These are phyloP conservation scores for Solea senegalensis DNA, from an alignment of 2,113 vertebrate genomes.

Conservation along the genomic window DNA sequence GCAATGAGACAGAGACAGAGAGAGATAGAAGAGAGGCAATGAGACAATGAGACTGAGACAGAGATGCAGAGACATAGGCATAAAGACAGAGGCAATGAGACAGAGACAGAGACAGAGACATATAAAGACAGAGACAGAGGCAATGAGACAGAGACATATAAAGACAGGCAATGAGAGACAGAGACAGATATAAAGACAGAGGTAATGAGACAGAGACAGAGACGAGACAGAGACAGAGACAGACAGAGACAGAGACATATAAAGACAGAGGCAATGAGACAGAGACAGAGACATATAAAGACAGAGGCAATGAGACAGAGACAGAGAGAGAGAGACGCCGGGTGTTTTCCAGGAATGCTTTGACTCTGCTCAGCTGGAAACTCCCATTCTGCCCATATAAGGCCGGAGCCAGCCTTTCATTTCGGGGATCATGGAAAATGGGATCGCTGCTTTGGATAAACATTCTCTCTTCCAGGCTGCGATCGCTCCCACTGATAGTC, in stretches of 20 bases:
- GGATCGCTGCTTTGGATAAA: slow-evolving; percentile 80
- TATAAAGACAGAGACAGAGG: too few relatives aligned
- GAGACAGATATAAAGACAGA: too few relatives aligned
- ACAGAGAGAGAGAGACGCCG: neutral
- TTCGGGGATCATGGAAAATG: slow-evolving; percentile 82
- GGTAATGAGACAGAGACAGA: too few relatives aligned
- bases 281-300: slow-evolving; percentile 3
- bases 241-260: neutral
- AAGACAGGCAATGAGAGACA: too few relatives aligned
- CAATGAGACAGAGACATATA: too few relatives aligned
- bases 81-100: too few relatives aligned
- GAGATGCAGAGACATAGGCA: too few relatives aligned
- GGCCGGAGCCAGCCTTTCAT: slow-evolving; percentile 71
- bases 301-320: neutral
- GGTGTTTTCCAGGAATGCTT: slow-evolving; percentile 44
- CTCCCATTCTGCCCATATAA: slow-evolving; percentile 77
- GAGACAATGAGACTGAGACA: too few relatives aligned
- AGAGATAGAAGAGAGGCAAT: too few relatives aligned
- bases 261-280: neutral
- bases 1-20: too few relatives aligned
- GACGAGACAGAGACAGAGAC: too few relatives aligned
- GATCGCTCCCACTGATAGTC: slow-evolving; percentile 79
- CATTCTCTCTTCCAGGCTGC: slow-evolving; percentile 75
- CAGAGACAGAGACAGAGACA: too few relatives aligned
- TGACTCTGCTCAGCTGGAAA: slow-evolving; percentile 65